Evolutionary conservation across 1,140 invertebrate species (phyloP).

Genomic region (Asbolus verrucosus): DNA sequence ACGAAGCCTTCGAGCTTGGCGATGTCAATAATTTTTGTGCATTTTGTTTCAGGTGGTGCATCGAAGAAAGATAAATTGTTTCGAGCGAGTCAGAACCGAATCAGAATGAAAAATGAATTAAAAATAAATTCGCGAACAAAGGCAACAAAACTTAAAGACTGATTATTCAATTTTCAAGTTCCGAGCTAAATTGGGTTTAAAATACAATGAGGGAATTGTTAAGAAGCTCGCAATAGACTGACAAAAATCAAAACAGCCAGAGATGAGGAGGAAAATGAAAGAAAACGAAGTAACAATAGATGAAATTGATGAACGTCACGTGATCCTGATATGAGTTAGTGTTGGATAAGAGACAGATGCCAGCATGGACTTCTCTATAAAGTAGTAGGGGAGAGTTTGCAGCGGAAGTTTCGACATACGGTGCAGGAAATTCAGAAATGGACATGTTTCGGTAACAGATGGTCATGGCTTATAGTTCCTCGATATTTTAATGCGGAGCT

Average conservation of each 20-base stretch:
- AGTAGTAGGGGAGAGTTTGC: constrained; percentile 20
- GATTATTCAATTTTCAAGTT: constrained; percentile 50
- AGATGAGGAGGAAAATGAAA: constrained; percentile 5
- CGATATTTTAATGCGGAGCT: constrained; percentile 40
- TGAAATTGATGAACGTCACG: constrained; percentile 1
- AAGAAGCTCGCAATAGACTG: constrained; percentile 8
- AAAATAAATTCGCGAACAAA: constrained; percentile 45
- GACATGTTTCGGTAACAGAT: constrained; percentile 48
- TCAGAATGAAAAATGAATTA: constrained; percentile 46
- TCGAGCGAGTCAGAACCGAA: constrained; percentile 18
- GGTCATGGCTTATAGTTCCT: constrained; percentile 28
- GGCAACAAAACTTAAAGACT: constrained; percentile 40
- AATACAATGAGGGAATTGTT: constrained; percentile 5
- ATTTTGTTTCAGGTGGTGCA: constrained; percentile 48
- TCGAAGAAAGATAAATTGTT: constrained; percentile 38
- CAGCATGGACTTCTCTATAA: constrained; percentile 42
- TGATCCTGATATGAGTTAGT: constrained; percentile 33
- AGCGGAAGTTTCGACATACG: constrained; percentile 41
- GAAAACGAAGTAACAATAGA: neutral
- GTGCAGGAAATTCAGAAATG: constrained; percentile 34
- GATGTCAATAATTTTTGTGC: constrained; percentile 23
- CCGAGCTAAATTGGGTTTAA: constrained; percentile 12
- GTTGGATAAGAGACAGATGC: constrained; percentile 36
- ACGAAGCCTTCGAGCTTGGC: too few species aligned
- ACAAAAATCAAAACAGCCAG: constrained; percentile 25